Evolutionary conservation across 2,113 vertebrate genomes (phyloP), one percentile per base, ranked within the genome.

Genomic region (Gadus chalcogrammus): DNA sequence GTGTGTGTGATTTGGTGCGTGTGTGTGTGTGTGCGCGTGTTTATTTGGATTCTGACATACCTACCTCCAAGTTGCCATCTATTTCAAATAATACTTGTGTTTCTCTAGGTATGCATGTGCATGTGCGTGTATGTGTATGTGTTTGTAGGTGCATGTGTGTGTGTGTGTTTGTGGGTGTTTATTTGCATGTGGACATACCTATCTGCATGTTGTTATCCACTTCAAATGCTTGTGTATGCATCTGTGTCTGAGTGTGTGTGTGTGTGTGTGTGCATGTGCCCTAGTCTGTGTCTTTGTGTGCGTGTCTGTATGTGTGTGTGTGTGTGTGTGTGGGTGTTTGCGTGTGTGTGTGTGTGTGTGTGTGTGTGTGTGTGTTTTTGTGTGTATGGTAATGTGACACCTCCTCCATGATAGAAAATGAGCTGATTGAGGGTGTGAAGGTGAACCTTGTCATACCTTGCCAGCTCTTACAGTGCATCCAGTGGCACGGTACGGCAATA

Each of bases 341-440:
- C 2, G 22, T 42, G 16, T 42, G 61, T 16, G 61, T 38, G 6
- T 5, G 56, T 17, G 31, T 38, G 67, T 27, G 52, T 68, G 6
- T 5, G 56, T 17, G 31, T 38, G 67, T 27, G 52, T 68, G 28
- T 42, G 56, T 61, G 55, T 16, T 7, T 48, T 24, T 24, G 42
- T 48, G 7, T 48, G 42, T 48, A 13, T 48, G 87, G 88, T 84
- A 90, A 89, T 89, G 86, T 83, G 84, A 84, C 84, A 89, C 84
- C 86, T 87, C 84, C 74, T 48, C 42, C 42, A 82, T 82, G 87
- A 87, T 82, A 86, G 82, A 88, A 84, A 88, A 86, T 11, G 31
- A 65, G 86, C 87, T 87, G 89, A 87, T 89, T 86, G 85, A 84
- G 85, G 80, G 80, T 85, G 83, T 84, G 85, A 85, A 89, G 88